These are phyloP conservation scores for Enteromius trimaculatus DNA, from an alignment of 2,797 vertebrate species.

Conservation along the genomic window DNA sequence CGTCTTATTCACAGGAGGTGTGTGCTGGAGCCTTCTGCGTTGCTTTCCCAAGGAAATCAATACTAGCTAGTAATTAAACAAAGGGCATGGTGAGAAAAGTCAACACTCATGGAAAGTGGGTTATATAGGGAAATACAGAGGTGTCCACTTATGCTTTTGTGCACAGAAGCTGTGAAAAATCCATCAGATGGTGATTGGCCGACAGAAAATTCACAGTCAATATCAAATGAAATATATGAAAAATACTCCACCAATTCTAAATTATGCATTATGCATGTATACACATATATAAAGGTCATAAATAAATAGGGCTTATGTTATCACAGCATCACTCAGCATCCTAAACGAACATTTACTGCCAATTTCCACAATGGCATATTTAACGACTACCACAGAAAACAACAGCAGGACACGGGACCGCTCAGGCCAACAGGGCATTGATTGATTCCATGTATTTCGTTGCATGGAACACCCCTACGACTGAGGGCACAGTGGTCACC, in stretches of 20 bases:
- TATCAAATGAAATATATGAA: not conserved
- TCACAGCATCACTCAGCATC: not conserved
- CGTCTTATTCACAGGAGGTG: slow-evolving; percentile 74
- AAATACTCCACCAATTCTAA: not conserved
- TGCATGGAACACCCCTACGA: slow-evolving; percentile 59
- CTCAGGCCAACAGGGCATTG: slow-evolving; percentile 58
- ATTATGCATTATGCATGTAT: not conserved
- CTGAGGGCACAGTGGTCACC: slow-evolving; percentile 76
- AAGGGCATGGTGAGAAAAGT: slow-evolving; percentile 75
- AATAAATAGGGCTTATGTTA: not conserved
- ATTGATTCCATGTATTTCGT: slow-evolving; percentile 61
- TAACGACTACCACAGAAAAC: slow-evolving; percentile 41
- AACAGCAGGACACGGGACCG: slow-evolving; percentile 52
- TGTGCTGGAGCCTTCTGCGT: slow-evolving; percentile 75
- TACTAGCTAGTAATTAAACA: slow-evolving; percentile 86
- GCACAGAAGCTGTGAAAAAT: slow-evolving; percentile 17
- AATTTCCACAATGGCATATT: slow-evolving; percentile 36
- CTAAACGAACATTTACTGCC: slow-evolving; percentile 1
- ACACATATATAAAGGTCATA: not conserved
- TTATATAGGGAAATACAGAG: slow-evolving; percentile 80
- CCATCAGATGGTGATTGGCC: not conserved
- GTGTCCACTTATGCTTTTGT: slow-evolving; percentile 77
- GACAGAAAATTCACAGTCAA: not conserved
- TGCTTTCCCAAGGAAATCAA: slow-evolving; percentile 87
- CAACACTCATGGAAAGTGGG: slow-evolving; percentile 79